Conservation (phyloP, 2,113 vertebrate species). For the Phocoena phocoena region DNA sequence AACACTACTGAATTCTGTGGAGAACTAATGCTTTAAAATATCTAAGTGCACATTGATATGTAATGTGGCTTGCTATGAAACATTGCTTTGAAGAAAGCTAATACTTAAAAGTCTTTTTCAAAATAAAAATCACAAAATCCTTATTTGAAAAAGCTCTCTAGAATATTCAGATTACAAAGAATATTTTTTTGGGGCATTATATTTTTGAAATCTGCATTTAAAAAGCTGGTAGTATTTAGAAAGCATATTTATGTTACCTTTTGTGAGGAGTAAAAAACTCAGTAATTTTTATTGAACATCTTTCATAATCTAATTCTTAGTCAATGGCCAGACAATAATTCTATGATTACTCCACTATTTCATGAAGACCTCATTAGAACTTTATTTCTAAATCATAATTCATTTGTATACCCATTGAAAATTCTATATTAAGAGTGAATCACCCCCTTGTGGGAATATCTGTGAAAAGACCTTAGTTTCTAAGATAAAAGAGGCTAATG, state of each 20-base stretch:
- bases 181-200: background rate
- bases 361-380: conserved; percentile 57
- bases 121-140: conserved; percentile 42
- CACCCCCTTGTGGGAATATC: background rate
- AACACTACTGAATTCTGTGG: background rate
- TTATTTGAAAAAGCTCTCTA: background rate
- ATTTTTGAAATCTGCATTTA: conserved; percentile 30
- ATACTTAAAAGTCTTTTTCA: background rate
- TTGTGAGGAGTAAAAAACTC: conserved; percentile 18
- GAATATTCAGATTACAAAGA: background rate
- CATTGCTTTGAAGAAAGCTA: conserved; percentile 36
- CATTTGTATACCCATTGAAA: background rate
- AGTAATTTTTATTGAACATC: background rate
- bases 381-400: conserved; percentile 33
- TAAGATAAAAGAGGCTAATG: background rate
- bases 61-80: background rate
- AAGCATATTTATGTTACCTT: conserved; percentile 19
- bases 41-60: conserved; percentile 26
- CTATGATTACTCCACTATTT: conserved; percentile 50
- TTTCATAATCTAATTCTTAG: conserved; percentile 42
- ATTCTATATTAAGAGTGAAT: background rate
- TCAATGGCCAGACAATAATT: conserved; percentile 59
- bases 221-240: background rate
- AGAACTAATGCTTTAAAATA: conserved; percentile 42
- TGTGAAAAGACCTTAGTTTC: background rate